Percentiles rank a stretch among this genome's conserved stretches.
Conservation (phyloP, 2,888 invertebrate species). For the Hydrotaea cyrtoneurina region DNA sequence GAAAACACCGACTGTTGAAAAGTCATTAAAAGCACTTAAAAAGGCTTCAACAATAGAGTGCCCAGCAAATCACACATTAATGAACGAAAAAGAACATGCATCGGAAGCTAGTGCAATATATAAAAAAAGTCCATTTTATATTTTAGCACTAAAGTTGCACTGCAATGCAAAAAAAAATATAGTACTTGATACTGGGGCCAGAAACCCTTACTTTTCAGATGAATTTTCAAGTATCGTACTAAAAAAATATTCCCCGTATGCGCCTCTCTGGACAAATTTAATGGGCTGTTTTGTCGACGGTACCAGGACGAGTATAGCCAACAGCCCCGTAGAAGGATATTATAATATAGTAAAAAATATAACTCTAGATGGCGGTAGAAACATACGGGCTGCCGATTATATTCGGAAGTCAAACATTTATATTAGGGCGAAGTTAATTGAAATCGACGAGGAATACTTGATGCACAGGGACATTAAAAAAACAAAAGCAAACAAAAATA, state of each 20-base stretch:
- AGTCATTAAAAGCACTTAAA: neutral
- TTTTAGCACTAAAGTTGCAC: neutral
- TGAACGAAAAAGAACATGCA: neutral
- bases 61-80: no score
- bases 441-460: neutral
- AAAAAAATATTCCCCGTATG: neutral
- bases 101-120: neutral
- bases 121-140: neutral
- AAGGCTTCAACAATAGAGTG: no score
- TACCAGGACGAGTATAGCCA: neutral
- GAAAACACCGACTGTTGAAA: neutral
- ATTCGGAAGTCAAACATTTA: neutral
- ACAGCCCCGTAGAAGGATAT: neutral
- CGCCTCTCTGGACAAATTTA: constrained; percentile 1
- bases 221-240: neutral
- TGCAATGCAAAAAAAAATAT: neutral
- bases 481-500: neutral
- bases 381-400: neutral
- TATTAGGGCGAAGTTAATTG: neutral
- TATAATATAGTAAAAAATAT: neutral
- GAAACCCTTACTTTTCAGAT: neutral
- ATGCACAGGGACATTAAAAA: no score
- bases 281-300: neutral
- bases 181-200: neutral
- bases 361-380: neutral